Evolutionary conservation across 2,888 invertebrate genomes (phyloP).

Genomic region (Lysandra coridon): DNA sequence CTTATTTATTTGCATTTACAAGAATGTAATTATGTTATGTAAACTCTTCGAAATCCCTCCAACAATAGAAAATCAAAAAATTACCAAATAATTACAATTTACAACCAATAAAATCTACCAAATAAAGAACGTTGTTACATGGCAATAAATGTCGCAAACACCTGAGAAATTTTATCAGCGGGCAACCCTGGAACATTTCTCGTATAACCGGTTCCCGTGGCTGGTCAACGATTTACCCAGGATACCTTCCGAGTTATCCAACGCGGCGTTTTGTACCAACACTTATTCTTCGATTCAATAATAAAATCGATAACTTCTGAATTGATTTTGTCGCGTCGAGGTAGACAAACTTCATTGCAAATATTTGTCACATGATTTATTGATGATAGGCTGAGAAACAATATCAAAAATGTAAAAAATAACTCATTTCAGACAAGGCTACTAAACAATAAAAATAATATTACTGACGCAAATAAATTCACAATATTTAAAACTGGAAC

Average conservation of each 20-base stretch:
- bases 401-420: not conserved
- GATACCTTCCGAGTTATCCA: constrained; percentile 28
- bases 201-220: constrained; percentile 60
- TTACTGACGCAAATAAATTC: not conserved
- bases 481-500: not conserved
- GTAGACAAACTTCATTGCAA: not conserved
- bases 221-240: constrained; percentile 27
- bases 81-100: too few relatives aligned
- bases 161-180: not conserved
- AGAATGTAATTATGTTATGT: too few relatives aligned
- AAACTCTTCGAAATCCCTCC: too few relatives aligned
- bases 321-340: not conserved
- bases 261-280: constrained; percentile 15
- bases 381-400: not conserved
- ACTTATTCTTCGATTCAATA: constrained; percentile 18
- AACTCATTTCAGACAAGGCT: not conserved
- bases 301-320: constrained; percentile 19
- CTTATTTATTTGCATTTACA: not conserved
- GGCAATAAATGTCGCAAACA: not conserved
- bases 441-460: not conserved
- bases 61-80: too few relatives aligned
- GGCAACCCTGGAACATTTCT: constrained; percentile 37
- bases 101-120: too few relatives aligned
- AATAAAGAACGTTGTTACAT: too few relatives aligned
- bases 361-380: not conserved